Conservation (phyloP, 1,140 invertebrate species). For the Bombus ignitus region DNA sequence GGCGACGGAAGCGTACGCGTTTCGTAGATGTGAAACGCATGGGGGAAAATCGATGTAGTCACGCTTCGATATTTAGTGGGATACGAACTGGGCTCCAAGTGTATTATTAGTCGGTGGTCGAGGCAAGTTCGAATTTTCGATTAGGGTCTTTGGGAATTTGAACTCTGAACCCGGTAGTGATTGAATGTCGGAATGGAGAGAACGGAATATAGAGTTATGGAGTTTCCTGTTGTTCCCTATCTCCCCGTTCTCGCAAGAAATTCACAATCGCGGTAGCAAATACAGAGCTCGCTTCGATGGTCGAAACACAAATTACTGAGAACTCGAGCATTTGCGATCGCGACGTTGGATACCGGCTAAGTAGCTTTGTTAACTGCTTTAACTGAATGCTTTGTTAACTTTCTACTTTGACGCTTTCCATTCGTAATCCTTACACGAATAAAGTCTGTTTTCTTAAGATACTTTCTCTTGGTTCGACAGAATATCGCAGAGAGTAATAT, state of each 20-base stretch:
- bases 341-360: neutral
- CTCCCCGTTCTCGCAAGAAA: neutral
- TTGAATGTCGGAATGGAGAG: constrained; percentile 6
- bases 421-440: neutral
- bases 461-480: neutral
- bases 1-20: neutral
- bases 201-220: constrained; percentile 4
- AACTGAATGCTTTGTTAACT: neutral
- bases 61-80: neutral
- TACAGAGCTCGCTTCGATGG: neutral
- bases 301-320: constrained; percentile 3
- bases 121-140: constrained; percentile 13
- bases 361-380: neutral
- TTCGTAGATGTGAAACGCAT: neutral
- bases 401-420: neutral
- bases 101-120: neutral
- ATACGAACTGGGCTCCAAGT: neutral
- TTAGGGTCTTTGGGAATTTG: constrained; percentile 22
- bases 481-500: too few relatives aligned
- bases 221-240: constrained; percentile 5
- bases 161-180: neutral
- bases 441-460: neutral
- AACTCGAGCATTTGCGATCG: neutral
- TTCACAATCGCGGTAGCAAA: constrained; percentile 5
- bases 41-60: neutral